phyloP scores from a whole-genome alignment of 1,140 invertebrate species.

The Bombyx mandarina region DNA sequence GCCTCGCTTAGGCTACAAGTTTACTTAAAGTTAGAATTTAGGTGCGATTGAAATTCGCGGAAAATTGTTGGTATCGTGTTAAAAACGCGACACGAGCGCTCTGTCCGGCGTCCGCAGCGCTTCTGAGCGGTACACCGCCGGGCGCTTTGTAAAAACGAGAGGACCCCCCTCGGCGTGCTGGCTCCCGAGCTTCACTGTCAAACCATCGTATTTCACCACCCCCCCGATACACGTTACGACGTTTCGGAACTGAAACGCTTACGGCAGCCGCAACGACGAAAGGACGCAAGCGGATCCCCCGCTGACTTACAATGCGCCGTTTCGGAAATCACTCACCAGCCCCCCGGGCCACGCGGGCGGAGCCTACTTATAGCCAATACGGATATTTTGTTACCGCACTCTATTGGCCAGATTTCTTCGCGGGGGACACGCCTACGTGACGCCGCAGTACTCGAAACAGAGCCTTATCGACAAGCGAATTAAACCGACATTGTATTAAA shows the following conservation, averaged over 20 bases:
- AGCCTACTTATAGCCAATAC: constrained; percentile 70
- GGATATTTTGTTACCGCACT: constrained; percentile 71
- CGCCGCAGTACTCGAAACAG: constrained; percentile 24
- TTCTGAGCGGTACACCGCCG: constrained; percentile 44
- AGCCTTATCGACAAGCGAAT: constrained; percentile 17
- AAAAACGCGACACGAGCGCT: constrained; percentile 38
- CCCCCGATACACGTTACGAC: constrained; percentile 18
- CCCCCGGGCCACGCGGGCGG: constrained; percentile 43
- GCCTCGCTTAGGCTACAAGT: constrained; percentile 10
- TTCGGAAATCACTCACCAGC: neutral
- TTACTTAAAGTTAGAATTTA: constrained; percentile 7
- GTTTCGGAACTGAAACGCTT: constrained; percentile 23
- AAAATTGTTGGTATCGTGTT: constrained; percentile 29
- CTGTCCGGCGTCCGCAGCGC: constrained; percentile 49
- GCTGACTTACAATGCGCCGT: constrained; percentile 1
- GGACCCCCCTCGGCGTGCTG: constrained; percentile 29
- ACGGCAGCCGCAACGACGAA: constrained; percentile 13
- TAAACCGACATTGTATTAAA: constrained; percentile 16
- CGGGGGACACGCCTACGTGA: constrained; percentile 50
- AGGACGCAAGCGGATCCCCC: constrained; percentile 7
- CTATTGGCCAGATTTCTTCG: constrained; percentile 71
- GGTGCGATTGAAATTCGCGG: constrained; percentile 9
- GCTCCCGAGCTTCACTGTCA: constrained; percentile 18
- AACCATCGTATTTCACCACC: constrained; percentile 32
- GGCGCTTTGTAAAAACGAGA: constrained; percentile 35